Conservation (phyloP, 1,140 invertebrate genomes). For the Coptotermes formosanus region DNA sequence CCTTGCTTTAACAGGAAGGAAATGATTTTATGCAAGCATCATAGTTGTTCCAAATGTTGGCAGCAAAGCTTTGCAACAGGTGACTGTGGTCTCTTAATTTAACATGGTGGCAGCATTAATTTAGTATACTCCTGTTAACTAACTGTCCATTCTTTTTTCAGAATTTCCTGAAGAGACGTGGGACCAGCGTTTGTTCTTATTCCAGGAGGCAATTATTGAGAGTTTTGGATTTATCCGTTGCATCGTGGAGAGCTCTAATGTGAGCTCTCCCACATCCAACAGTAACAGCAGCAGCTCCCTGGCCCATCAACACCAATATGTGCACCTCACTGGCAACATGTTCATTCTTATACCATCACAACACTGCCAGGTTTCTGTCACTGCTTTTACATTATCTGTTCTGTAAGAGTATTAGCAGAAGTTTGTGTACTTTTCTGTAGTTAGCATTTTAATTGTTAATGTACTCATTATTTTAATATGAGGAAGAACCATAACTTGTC, state of each 20-base stretch:
- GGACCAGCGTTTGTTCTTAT: constrained; percentile 70
- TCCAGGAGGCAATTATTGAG: constrained; percentile 80
- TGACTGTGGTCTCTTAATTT: too few species aligned
- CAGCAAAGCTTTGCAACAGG: too few species aligned
- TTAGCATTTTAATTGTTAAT: too few species aligned
- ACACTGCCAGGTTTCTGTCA: constrained; percentile 30
- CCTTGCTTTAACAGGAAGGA: too few species aligned
- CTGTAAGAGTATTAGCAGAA: too few species aligned
- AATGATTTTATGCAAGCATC: too few species aligned
- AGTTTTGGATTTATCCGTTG: constrained; percentile 86
- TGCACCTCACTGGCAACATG: constrained; percentile 92
- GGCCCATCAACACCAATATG: constrained; percentile 65
- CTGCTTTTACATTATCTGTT: too few species aligned
- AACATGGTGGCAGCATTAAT: too few species aligned
- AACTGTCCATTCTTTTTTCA: constrained; percentile 45
- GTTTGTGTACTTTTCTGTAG: too few species aligned
- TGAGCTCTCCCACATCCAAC: not conserved
- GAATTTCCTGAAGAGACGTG: constrained; percentile 77
- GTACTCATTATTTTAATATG: too few species aligned
- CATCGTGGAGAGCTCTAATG: constrained; percentile 56
- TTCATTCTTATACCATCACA: constrained; percentile 80
- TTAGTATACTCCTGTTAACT: constrained; percentile 16
- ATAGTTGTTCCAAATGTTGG: too few species aligned
- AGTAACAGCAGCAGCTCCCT: constrained; percentile 46
- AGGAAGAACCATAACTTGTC: too few species aligned